Base-by-base conservation (phyloP, 2,888 invertebrate genomes). In the Morpho helenor region DNA sequence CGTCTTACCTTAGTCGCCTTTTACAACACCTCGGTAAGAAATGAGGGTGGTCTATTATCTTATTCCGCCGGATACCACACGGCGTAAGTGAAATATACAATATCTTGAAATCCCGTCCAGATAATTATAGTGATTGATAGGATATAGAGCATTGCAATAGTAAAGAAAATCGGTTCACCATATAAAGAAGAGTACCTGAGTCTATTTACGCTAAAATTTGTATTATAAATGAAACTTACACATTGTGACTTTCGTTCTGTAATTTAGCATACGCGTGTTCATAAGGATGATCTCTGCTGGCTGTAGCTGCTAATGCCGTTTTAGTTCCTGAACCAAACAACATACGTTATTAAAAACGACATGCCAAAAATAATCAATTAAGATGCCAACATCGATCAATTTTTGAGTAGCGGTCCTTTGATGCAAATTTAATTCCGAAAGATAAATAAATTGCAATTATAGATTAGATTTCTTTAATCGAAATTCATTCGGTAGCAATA, bases 261-360 rank as follows among this genome's bases (percentile, higher is more conserved):
- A 95, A 90, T 78, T 94, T 94, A 3, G 95, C 95, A 73, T 95
- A 95, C 0, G 95, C 94, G 77, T 95, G 94, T 79, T 95, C 95
- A 75, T 95, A 95, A 1, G 93, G 92, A 72, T 93, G 93, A 52
- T 94, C 93, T 52, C 87, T 76, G 61, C 82, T 86, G 2, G 87
- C 79, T 0, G 89, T 84, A 10, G 87, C 75, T 10, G 76, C 71
- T 9, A 77, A 79, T 43, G 70, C 75, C 42, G 71, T 70, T 68
- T 88, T 86, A 66, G 75, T 84, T 48, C 82, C 89, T 90, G 77
- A 22, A 64, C 65, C 52, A 40, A 47, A 50, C 45, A 57, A 49
- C 16, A 44, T 43, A 43, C 10, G 41, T 16, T 39, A 49, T 16
- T 22, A 31, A 52, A 45, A 49, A 50, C 16, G 7, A 42, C 3